A percentile compares a stretch with the other conserved stretches of the same genome.
These are phyloP conservation scores for Lepidocolaptes lacrymiger DNA, from an alignment of 2,797 vertebrate genomes.

Conservation along the genomic window DNA sequence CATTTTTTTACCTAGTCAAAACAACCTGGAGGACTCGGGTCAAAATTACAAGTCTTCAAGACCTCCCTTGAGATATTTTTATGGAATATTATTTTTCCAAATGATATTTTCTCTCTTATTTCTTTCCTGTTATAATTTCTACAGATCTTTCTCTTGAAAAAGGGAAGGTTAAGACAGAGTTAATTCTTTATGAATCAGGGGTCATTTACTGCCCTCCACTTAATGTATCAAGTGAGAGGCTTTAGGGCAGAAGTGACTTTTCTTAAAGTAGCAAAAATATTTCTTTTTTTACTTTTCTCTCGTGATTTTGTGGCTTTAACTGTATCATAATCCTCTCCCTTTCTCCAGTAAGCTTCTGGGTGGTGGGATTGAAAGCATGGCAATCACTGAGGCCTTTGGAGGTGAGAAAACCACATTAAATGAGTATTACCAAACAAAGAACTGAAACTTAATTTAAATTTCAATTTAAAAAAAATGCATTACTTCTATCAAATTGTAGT, in stretches of 20 bases:
- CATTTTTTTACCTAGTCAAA: background rate
- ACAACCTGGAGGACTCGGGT: background rate
- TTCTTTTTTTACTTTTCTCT: background rate
- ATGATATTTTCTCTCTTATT: background rate
- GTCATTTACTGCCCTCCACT: background rate
- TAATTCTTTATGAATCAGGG: background rate
- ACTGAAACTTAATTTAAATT: background rate
- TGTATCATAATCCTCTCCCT: slow-evolving; percentile 2
- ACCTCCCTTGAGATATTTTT: background rate
- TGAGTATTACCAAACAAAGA: background rate
- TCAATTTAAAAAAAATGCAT: background rate
- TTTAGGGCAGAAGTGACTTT: background rate
- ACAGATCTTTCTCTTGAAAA: background rate
- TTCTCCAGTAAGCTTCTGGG: slow-evolving; percentile 91
- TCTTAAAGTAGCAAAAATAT: background rate
- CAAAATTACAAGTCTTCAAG: background rate
- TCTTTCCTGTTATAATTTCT: background rate
- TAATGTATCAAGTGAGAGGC: background rate
- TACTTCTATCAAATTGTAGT: background rate
- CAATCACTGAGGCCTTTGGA: slow-evolving; percentile 98
- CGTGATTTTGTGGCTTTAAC: slow-evolving; percentile 21
- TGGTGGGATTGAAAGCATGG: slow-evolving; percentile 98
- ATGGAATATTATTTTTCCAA: background rate
- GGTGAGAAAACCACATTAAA: slow-evolving; percentile 78
- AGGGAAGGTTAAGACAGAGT: background rate